These are phyloP conservation scores for Virgularia gustaviana DNA, from an alignment of 92 coral and sea anemone species.

Conservation along the genomic window DNA sequence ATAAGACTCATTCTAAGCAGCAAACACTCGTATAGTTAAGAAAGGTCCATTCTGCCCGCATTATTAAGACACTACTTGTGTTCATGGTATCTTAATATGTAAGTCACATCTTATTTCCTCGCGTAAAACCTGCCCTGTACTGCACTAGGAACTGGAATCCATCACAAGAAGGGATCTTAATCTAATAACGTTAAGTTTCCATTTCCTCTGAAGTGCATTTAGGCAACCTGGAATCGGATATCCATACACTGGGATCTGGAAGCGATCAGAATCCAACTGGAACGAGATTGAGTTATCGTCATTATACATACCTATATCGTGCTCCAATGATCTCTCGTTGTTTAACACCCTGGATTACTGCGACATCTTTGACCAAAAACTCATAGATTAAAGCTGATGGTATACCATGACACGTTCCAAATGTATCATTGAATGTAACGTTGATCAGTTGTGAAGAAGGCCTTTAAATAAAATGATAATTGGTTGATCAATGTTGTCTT, in stretches of 20 bases:
- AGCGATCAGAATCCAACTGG: not conserved
- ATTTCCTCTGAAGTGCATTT: too few species aligned
- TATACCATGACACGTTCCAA: slow-evolving; percentile 41
- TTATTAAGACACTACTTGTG: too few species aligned
- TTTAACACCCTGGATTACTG: slow-evolving; percentile 64
- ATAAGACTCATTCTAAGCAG: too few species aligned
- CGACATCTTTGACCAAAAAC: slow-evolving; percentile 79
- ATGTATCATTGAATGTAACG: not conserved
- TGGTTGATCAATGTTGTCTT: not conserved
- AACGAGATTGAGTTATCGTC: not conserved
- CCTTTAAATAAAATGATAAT: not conserved
- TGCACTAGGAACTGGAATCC: too few species aligned
- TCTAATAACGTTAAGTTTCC: too few species aligned
- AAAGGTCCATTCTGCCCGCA: too few species aligned
- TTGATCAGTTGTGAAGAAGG: not conserved
- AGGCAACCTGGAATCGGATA: not conserved
- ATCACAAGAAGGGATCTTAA: not conserved
- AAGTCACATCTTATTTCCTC: too few species aligned
- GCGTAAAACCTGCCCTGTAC: too few species aligned
- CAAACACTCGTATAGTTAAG: too few species aligned
- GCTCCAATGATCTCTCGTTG: slow-evolving; percentile 87
- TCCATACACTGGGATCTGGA: not conserved
- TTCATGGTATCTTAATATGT: too few species aligned
- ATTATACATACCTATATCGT: slow-evolving; percentile 58
- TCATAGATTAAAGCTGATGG: slow-evolving; percentile 67